phyloP scores from a whole-genome alignment of 2,888 invertebrate genomes.

The Suillia variegata region DNA sequence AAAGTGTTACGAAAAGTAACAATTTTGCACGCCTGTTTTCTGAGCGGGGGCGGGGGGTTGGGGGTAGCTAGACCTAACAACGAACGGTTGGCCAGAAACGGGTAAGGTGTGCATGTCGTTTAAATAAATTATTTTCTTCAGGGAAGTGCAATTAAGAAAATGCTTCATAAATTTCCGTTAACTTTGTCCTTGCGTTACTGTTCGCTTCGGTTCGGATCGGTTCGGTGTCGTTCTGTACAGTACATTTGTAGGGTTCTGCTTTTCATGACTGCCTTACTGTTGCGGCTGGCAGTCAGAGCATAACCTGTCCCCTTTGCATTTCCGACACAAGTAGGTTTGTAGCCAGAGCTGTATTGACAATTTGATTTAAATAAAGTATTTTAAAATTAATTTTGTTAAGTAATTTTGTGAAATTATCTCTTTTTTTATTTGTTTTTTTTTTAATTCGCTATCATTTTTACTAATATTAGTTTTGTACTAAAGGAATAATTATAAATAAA shows the following conservation, averaged over 20 bases:
- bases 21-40: background rate
- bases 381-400: too few relatives aligned
- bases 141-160: slow-evolving; percentile 60
- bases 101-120: slow-evolving; percentile 53
- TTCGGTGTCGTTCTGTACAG: background rate
- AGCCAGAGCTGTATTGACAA: too few relatives aligned
- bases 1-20: background rate
- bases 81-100: background rate
- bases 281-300: background rate
- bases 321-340: too few relatives aligned
- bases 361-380: too few relatives aligned
- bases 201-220: background rate
- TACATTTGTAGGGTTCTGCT: background rate
- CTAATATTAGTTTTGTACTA: too few relatives aligned
- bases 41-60: background rate
- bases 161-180: slow-evolving; percentile 58
- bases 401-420: too few relatives aligned
- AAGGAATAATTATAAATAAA: too few relatives aligned
- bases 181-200: slow-evolving; percentile 37
- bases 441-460: too few relatives aligned
- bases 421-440: too few relatives aligned
- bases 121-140: slow-evolving; percentile 59
- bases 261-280: too few relatives aligned
- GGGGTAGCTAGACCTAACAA: too few relatives aligned
- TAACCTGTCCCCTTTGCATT: background rate